Percentiles rank a stretch among this genome's conserved stretches.
Conservation (phyloP, 2,888 invertebrate species). For the Drosophila borborema region DNA sequence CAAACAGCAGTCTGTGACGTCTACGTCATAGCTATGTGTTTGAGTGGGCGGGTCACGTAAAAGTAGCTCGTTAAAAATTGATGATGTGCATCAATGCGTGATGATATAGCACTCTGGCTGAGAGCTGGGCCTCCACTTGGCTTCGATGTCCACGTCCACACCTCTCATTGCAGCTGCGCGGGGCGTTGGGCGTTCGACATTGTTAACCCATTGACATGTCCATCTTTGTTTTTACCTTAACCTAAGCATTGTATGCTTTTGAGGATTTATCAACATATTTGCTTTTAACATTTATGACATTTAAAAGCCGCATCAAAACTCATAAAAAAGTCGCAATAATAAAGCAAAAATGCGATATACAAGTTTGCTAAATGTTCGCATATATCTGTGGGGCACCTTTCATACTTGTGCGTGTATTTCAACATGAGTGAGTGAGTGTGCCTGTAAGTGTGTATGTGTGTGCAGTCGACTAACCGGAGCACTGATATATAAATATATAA, state of each 20-base stretch:
- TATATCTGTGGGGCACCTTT: conserved; percentile 38
- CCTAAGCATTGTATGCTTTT: conserved; percentile 11
- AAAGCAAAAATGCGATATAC: conserved; percentile 49
- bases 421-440: not conserved
- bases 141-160: conserved; percentile 15
- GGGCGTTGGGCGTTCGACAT: not conserved
- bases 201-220: conserved; percentile 38
- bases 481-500: conserved; percentile 69
- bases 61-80: conserved; percentile 74
- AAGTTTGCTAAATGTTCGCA: conserved; percentile 52
- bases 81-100: conserved; percentile 74
- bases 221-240: conserved; percentile 31
- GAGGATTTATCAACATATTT: conserved; percentile 58
- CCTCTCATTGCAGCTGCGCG: conserved; percentile 3
- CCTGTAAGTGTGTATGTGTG: conserved; percentile 12
- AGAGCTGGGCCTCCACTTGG: conserved; percentile 12
- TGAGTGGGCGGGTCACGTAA: conserved; percentile 57
- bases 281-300: conserved; percentile 70
- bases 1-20: conserved; percentile 12
- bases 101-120: conserved; percentile 36
- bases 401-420: not conserved
- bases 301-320: conserved; percentile 68
- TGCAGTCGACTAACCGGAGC: conserved; percentile 56
- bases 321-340: conserved; percentile 58
- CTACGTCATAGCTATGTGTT: conserved; percentile 52